phyloP scores from a whole-genome alignment of 2,888 invertebrate species.

The Bruchidius siliquastri region DNA sequence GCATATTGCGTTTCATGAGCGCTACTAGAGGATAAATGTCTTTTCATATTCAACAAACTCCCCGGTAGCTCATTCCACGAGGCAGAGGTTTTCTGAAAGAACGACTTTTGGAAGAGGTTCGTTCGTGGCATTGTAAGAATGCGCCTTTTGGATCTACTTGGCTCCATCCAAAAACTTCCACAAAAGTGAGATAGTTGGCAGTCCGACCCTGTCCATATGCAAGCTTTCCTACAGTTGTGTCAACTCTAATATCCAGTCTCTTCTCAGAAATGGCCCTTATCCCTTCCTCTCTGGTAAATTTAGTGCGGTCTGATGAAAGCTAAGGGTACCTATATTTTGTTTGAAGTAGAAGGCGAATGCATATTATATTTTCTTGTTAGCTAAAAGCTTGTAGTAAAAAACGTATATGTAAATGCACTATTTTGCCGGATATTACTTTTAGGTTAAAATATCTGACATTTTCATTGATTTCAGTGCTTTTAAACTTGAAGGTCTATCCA shows the following conservation, averaged over 20 bases:
- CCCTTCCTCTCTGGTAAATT: not conserved
- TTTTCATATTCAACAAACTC: too few relatives aligned
- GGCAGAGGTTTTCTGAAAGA: too few relatives aligned
- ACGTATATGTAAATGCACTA: not conserved
- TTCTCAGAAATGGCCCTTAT: not conserved
- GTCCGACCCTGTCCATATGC: not conserved
- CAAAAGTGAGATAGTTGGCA: not conserved
- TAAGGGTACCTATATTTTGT: not conserved
- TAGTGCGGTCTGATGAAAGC: not conserved
- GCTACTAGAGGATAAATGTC: too few relatives aligned
- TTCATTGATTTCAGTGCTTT: not conserved
- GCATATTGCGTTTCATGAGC: too few relatives aligned
- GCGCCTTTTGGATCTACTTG: too few relatives aligned
- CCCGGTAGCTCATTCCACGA: too few relatives aligned
- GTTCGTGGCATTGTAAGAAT: too few relatives aligned
- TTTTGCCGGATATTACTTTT: not conserved
- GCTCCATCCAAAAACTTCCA: too few relatives aligned
- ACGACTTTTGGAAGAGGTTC: too few relatives aligned
- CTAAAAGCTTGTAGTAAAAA: too few relatives aligned
- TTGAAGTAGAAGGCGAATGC: not conserved
- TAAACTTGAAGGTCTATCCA: too few relatives aligned
- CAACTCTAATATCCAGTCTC: not conserved
- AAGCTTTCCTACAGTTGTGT: not conserved
- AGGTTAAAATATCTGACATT: not conserved
- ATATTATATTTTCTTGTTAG: not conserved